Evolutionary conservation across 2,113 vertebrate genomes (phyloP), one percentile per base, ranked within the genome.

Genomic region (Noturus placidus): DNA sequence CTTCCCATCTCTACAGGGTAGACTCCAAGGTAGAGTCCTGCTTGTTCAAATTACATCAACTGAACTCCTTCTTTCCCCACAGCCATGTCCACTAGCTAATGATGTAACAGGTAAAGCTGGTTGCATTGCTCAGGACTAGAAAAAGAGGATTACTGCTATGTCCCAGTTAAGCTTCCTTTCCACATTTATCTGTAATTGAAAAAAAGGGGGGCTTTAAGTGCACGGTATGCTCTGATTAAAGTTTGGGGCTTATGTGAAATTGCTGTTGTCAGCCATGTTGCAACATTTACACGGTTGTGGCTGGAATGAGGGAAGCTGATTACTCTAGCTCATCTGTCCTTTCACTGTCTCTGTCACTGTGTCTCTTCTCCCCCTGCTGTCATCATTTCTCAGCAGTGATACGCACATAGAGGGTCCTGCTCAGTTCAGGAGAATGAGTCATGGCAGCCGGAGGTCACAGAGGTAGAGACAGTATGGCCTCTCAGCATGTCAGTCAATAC

Each of bases 101-200:
- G 90, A 93, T 92, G 92, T 93, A 94, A 95, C 92, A 91, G 92
- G 91, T 94, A 93, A 90, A 93, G 83, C 92, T 84, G 85, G 87
- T 90, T 90, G 88, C 91, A 88, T 92, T 89, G 90, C 84, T 59
- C 83, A 87, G 79, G 89, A 88, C 86, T 86, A 92, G 87, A 94
- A 93, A 35, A 94, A 92, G 82, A 87, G 86, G 93, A 94, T 95
- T 93, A 94, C 90, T 89, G 89, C 92, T 86, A 87, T 87, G 91
- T 93, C 92, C 90, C 90, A 86, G 90, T 90, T 91, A 78, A 90
- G 80, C 63, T 83, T 87, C 85, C 91, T 92, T 93, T 91, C 90
- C 92, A 89, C 87, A 90, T 94, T 93, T 93, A 91, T 91, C 89
- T 91, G n/a, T 87, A 83, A 90, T 83, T 30, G 52, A 82, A 80